These are phyloP conservation scores for Sclerodermus sp. DNA, from an alignment of 2,888 invertebrate genomes.

Conservation along the genomic window DNA sequence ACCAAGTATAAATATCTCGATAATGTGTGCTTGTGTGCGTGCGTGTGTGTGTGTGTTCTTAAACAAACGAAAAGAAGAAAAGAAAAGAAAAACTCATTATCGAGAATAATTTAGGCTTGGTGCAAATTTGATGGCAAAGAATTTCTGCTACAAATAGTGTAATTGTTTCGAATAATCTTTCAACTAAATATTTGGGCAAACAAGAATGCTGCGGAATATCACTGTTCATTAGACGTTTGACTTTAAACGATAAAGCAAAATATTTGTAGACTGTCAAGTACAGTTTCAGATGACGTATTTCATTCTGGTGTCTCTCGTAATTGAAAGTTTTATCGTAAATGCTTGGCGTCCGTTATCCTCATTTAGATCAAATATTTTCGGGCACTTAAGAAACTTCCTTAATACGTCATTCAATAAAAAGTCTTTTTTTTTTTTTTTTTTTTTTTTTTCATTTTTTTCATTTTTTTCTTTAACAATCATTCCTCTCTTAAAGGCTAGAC, in stretches of 20 bases:
- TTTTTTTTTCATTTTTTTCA: constrained; percentile 13
- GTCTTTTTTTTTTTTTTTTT: constrained; percentile 17
- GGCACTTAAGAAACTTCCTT: constrained; percentile 4
- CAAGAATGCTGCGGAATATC: constrained; percentile 12
- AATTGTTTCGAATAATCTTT: constrained; percentile 22
- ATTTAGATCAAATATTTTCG: constrained; percentile 11
- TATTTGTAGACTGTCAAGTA: constrained; percentile 33
- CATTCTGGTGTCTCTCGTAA: constrained; percentile 16
- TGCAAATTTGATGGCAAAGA: constrained; percentile 17
- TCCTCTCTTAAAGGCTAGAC: too few relatives aligned
- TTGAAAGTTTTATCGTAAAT: constrained; percentile 20
- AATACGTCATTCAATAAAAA: too few relatives aligned
- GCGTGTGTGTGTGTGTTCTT: too few relatives aligned
- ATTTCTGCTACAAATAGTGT: constrained; percentile 16
- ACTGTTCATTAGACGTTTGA: constrained; percentile 26
- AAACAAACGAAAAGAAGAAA: too few relatives aligned
- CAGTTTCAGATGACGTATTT: constrained; percentile 27
- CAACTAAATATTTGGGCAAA: constrained; percentile 19
- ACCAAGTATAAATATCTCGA: too few relatives aligned
- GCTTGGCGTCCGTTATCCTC: constrained; percentile 20
- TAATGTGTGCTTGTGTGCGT: too few relatives aligned
- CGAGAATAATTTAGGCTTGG: constrained; percentile 25
- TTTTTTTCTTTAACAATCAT: constrained; percentile 10
- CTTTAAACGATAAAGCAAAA: constrained; percentile 28
- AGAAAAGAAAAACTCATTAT: too few relatives aligned